These are phyloP conservation scores for Malurus splendens DNA, from an alignment of 2,797 vertebrate genomes.

Conservation along the genomic window DNA sequence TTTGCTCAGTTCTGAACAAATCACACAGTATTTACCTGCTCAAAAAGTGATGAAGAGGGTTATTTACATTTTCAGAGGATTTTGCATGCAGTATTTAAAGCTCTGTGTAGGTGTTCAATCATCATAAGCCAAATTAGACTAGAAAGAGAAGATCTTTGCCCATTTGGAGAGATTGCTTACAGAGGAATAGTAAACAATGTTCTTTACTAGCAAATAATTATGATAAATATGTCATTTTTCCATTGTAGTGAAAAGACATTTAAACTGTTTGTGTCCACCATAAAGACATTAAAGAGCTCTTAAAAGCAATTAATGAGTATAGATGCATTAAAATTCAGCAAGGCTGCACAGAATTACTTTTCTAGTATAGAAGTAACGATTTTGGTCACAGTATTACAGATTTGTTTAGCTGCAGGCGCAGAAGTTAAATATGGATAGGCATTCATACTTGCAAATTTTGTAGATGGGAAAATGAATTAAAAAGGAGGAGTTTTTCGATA, in stretches of 20 bases:
- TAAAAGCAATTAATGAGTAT: neutral
- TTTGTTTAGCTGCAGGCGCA: neutral
- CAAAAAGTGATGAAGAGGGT: neutral
- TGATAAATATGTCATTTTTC: neutral
- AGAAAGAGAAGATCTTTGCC: neutral
- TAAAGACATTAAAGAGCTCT: neutral
- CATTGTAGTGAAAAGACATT: neutral
- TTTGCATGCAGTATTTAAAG: neutral
- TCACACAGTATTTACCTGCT: neutral
- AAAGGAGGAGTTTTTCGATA: neutral
- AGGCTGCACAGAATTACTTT: neutral
- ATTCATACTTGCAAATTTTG: slow-evolving; percentile 21
- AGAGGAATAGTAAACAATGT: neutral
- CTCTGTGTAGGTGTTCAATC: neutral
- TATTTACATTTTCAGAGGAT: neutral
- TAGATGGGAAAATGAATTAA: slow-evolving; percentile 8
- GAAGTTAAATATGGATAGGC: slow-evolving; percentile 5
- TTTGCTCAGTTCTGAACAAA: neutral
- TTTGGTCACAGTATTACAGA: neutral
- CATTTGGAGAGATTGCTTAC: neutral
- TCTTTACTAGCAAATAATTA: neutral
- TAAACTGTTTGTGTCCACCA: neutral
- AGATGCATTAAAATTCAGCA: neutral
- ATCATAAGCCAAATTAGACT: neutral
- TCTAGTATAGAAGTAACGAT: neutral